Evolutionary conservation across 1,140 invertebrate genomes (phyloP).

Genomic region (Heliconius congener): DNA sequence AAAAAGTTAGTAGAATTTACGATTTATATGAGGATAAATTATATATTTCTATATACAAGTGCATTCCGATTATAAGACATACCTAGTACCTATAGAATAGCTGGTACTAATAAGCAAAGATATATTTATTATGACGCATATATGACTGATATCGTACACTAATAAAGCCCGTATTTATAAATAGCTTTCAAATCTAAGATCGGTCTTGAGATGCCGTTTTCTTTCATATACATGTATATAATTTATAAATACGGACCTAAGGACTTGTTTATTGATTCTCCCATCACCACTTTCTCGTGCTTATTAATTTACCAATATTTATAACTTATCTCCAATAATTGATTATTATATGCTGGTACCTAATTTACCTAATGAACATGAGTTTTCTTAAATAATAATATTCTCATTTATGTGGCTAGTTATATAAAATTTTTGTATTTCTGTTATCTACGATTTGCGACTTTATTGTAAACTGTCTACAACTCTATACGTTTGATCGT

Average conservation of each 20-base stretch:
- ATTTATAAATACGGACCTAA: background rate
- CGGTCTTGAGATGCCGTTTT: too few species aligned
- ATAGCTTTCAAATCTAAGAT: too few species aligned
- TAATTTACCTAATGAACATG: too few species aligned
- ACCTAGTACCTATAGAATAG: background rate
- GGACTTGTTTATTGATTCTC: background rate
- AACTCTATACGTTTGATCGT: background rate
- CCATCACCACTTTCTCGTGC: background rate
- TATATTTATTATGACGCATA: conserved; percentile 3
- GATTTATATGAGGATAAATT: background rate
- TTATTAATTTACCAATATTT: too few species aligned
- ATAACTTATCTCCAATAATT: too few species aligned
- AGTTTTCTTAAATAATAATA: too few species aligned
- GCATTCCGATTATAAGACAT: background rate
- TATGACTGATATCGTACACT: background rate
- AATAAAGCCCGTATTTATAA: too few species aligned
- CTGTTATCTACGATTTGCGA: background rate
- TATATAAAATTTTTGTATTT: background rate
- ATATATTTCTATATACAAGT: conserved; percentile 1
- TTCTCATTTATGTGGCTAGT: background rate
- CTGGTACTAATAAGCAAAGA: background rate
- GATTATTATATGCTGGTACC: too few species aligned
- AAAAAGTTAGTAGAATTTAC: background rate
- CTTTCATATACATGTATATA: too few species aligned
- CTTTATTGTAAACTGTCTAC: background rate